Conservation (phyloP, 2,888 invertebrate species). For the Notodonta ziczac region DNA sequence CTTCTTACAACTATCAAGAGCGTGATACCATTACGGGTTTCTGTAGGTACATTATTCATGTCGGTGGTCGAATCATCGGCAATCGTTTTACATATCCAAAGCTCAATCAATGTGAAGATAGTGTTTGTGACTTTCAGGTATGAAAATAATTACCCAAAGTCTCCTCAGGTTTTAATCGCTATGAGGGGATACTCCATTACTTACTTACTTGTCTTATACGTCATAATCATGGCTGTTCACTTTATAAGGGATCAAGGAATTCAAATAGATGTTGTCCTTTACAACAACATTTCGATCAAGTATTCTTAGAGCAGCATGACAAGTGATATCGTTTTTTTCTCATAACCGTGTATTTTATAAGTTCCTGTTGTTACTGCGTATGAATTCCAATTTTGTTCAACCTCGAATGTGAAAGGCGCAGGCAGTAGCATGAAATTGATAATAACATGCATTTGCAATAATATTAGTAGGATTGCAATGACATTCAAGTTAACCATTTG, state of each 20-base stretch:
- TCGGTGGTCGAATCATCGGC: background rate
- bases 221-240: background rate
- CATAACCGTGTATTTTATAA: constrained; percentile 22
- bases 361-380: constrained; percentile 15
- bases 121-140: too few species aligned
- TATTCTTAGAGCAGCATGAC: constrained; percentile 16
- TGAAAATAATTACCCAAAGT: too few species aligned
- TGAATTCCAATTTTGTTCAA: constrained; percentile 14
- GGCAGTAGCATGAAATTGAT: constrained; percentile 24
- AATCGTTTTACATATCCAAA: background rate
- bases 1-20: background rate
- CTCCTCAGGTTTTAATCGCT: too few species aligned
- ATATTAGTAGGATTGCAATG: constrained; percentile 11
- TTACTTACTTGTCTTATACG: too few species aligned
- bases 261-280: constrained; percentile 3
- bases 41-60: background rate
- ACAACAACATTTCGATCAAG: constrained; percentile 5
- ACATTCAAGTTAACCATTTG: background rate
- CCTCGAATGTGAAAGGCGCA: constrained; percentile 43
- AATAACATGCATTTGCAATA: constrained; percentile 18
- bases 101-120: too few species aligned
- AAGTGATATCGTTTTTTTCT: constrained; percentile 15
- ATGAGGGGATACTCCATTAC: too few species aligned
- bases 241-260: constrained; percentile 4
- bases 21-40: background rate